Conservation (phyloP, 2,113 vertebrate species). For the Colius striatus region DNA sequence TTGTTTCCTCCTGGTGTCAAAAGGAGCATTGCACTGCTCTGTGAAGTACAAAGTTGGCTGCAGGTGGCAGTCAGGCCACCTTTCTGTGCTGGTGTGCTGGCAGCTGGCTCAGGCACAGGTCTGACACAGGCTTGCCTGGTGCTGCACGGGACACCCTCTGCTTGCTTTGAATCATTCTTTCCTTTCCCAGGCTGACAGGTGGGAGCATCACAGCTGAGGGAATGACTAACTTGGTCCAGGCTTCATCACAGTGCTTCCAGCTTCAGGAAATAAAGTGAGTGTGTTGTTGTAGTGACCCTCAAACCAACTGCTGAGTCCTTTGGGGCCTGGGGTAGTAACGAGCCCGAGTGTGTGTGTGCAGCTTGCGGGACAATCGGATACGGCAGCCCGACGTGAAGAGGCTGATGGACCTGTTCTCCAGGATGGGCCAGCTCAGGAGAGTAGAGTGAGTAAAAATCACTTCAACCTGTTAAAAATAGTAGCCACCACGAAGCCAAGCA, state of each 20-base stretch:
- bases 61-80: neutral
- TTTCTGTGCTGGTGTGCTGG: neutral
- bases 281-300: neutral
- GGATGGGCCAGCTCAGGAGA: slow-evolving; percentile 73
- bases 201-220: slow-evolving; percentile 80
- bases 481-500: neutral
- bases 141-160: neutral
- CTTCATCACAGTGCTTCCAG: slow-evolving; percentile 76
- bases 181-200: slow-evolving; percentile 77
- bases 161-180: neutral
- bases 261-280: slow-evolving; percentile 88
- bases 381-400: slow-evolving; percentile 70
- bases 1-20: neutral
- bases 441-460: slow-evolving; percentile 78
- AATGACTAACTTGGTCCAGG: slow-evolving; percentile 74
- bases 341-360: slow-evolving; percentile 34
- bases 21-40: neutral
- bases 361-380: slow-evolving; percentile 85
- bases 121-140: neutral
- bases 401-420: slow-evolving; percentile 70
- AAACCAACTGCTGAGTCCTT: accelerated
- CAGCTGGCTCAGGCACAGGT: accelerated
- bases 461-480: neutral
- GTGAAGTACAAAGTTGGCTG: neutral
- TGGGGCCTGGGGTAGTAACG: neutral